A percentile compares a stretch with the other conserved stretches of the same genome.
These are phyloP conservation scores for Stercorarius parasiticus DNA, from an alignment of 2,113 vertebrate genomes.

Conservation along the genomic window DNA sequence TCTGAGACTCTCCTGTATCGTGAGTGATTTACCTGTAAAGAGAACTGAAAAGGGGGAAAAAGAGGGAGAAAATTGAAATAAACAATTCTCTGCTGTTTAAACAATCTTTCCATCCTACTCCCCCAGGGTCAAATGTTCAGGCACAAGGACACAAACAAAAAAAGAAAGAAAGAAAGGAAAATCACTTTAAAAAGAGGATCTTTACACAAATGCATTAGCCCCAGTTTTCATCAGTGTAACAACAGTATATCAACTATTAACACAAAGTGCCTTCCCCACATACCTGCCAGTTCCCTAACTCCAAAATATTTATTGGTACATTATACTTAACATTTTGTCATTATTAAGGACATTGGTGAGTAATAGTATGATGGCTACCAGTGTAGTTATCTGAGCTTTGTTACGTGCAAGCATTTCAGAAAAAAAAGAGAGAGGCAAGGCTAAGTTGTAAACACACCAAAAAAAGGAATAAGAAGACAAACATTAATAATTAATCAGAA, in stretches of 20 bases:
- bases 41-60: neutral
- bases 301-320: constrained; percentile 62
- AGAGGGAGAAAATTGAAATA: constrained; percentile 42
- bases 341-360: neutral
- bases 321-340: constrained; percentile 49
- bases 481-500: constrained; percentile 56
- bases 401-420: neutral
- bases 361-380: neutral
- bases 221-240: constrained; percentile 21
- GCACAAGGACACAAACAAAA: neutral
- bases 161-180: neutral
- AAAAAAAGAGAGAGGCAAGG: neutral
- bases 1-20: neutral
- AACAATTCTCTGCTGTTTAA: constrained; percentile 55
- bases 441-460: constrained; percentile 50
- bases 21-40: constrained; percentile 45
- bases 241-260: constrained; percentile 40
- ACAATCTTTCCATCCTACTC: constrained; percentile 22
- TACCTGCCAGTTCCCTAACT: constrained; percentile 23
- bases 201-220: constrained; percentile 39
- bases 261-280: constrained; percentile 39
- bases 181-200: neutral
- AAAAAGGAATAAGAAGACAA: neutral
- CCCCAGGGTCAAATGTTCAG: constrained; percentile 54
- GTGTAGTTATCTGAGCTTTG: constrained; percentile 20